Evolutionary conservation across 2,113 vertebrate species (phyloP).

Genomic region (Etheostoma cragini): DNA sequence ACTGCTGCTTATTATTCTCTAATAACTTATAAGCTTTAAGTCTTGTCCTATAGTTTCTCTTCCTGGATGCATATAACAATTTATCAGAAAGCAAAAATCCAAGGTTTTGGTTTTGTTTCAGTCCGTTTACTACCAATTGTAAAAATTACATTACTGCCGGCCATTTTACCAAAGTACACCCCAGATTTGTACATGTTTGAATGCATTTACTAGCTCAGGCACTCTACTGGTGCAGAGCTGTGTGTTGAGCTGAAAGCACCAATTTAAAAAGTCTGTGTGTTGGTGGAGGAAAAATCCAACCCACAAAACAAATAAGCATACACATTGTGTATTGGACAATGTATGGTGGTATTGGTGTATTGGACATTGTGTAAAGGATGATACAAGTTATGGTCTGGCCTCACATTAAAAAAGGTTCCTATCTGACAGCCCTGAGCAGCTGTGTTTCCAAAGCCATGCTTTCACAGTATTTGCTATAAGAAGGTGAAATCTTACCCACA

Average conservation of each 20-base stretch:
- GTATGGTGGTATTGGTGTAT: too few species aligned
- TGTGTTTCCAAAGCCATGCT: neutral
- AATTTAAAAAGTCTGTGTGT: neutral
- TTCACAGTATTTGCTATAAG: neutral
- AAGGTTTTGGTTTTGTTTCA: neutral
- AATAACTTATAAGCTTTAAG: neutral
- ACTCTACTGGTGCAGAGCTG: neutral
- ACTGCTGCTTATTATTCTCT: slow-evolving; percentile 8
- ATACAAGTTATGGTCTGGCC: neutral
- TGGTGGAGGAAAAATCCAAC: neutral
- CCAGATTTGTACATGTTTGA: neutral
- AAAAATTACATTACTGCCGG: neutral
- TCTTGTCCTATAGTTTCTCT: neutral
- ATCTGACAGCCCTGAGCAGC: slow-evolving; percentile 11
- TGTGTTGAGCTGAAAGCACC: neutral
- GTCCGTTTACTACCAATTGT: neutral
- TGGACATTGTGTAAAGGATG: neutral
- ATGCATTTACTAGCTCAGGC: neutral
- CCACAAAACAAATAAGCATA: neutral
- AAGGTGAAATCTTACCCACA: slow-evolving; percentile 86
- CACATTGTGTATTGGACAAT: too few species aligned
- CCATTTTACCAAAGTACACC: neutral
- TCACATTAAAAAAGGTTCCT: slow-evolving; percentile 1
- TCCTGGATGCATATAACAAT: neutral
- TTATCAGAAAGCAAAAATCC: neutral